Base-by-base conservation (phyloP, 2,888 invertebrate genomes). In the Ectemnius cavifrons region DNA sequence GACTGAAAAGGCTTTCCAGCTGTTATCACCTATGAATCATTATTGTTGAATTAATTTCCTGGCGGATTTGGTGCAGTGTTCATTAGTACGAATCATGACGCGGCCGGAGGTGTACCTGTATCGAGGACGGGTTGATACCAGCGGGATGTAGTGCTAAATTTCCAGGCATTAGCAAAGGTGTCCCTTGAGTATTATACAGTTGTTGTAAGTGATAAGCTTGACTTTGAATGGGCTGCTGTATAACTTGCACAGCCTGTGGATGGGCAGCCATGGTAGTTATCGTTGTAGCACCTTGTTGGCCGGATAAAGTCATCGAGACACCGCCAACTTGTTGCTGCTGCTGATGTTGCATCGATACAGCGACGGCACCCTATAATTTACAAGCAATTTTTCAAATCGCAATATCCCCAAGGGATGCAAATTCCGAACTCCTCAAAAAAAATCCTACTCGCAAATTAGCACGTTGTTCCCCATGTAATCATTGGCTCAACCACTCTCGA, bases 1-100 rank as follows among this genome's bases (percentile, higher is more conserved):
- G 92, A 91, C 90, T 96, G 96, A 89, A 97, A 97, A 3, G 96
- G 95, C 88, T 97, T 97, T 28, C 95, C 94, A 20, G 96, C 94
- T 6, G 97, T 94, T 78, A 97, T 96, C 71, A 97, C 95, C 94
- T 96, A 91, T 16, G 52, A 82, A 66, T 13, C 20, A 67, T 67
- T 60, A 37, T n/a, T 56, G 92, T 70, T 70, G 68, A 63, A 47
- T 64, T 57, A 23, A 4, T 52, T 0, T 16, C 2, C n/a, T 52
- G 52, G 52, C 16, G 37, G 13, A 20, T 46, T 28, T 13, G 8
- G 70, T 28, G 65, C 27, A 23, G 2, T 23, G 23, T 23, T 23
- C 23, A 23, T 23, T 23, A 23, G 8, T 8, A 37, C 37, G 37
- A 37, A 11, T 37, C 8, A 37, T 11, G 37, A 37, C 37, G 37